Evolutionary conservation across 2,888 invertebrate genomes (phyloP).

Genomic region (Ceratothoa steindachneri): DNA sequence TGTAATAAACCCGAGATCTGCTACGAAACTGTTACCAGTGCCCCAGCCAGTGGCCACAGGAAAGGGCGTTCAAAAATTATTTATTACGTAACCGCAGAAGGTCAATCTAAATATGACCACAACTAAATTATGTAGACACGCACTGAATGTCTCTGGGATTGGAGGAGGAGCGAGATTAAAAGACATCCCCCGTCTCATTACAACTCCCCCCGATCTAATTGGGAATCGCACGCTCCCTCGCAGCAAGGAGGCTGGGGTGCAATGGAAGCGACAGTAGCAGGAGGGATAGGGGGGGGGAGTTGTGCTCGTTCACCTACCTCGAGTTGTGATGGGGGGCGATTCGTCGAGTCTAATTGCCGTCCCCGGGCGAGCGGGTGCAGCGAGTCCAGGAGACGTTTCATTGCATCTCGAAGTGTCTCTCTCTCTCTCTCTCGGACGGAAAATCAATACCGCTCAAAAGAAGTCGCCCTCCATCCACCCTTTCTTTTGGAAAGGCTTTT

Average conservation of each 20-base stretch:
- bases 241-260: no score
- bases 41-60: no score
- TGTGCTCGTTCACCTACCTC: no score
- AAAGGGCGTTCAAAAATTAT: no score
- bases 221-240: neutral
- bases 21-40: constrained; percentile 1
- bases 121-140: neutral
- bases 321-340: constrained; percentile 2
- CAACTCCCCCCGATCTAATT: neutral
- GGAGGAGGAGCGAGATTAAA: constrained; percentile 4
- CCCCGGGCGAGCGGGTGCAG: constrained; percentile 5
- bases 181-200: neutral
- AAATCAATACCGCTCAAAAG: constrained; percentile 13
- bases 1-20: no score
- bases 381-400: constrained; percentile 9
- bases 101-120: constrained; percentile 5
- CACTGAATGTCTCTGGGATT: no score
- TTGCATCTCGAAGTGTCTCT: neutral
- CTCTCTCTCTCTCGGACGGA: constrained; percentile 2
- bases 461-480: constrained; percentile 13
- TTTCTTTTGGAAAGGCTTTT: constrained; percentile 6
- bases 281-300: no score
- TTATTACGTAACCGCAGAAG: no score
- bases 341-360: neutral
- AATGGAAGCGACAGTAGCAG: no score